Evolutionary conservation across 2,797 vertebrate genomes (phyloP).

Genomic region (Cuniculus paca): DNA sequence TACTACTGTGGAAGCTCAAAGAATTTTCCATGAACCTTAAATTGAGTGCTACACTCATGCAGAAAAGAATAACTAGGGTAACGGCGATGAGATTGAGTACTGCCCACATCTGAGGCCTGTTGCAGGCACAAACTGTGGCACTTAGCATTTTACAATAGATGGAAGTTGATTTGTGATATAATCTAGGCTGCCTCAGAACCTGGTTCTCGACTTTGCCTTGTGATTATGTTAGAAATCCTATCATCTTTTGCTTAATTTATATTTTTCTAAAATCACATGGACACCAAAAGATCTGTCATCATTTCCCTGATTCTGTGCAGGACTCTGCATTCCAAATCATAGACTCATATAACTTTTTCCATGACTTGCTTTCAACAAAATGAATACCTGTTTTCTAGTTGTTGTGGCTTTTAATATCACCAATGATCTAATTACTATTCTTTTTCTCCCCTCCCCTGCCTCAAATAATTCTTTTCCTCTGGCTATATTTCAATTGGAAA

Average conservation of each 20-base stretch:
- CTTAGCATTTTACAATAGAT: neutral
- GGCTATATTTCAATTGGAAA: slow-evolving; percentile 21
- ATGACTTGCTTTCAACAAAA: neutral
- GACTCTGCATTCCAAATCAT: neutral
- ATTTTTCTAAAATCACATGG: neutral
- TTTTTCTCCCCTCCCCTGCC: neutral
- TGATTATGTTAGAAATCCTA: neutral
- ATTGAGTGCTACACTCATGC: neutral
- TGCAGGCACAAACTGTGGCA: neutral
- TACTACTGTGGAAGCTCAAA: neutral
- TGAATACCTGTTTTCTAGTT: neutral
- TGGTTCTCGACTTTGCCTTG: neutral
- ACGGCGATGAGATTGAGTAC: neutral
- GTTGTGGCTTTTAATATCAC: neutral
- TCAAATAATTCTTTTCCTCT: neutral
- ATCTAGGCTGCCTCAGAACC: neutral
- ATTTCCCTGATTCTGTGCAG: neutral
- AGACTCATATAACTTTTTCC: neutral
- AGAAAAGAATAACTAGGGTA: neutral
- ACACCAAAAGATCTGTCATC: neutral
- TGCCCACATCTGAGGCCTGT: neutral
- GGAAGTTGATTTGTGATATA: neutral
- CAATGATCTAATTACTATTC: neutral
- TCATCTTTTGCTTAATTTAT: neutral
- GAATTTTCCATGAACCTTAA: neutral